phyloP scores from a whole-genome alignment of 1,140 invertebrate species.

The Drosophila dunni region DNA sequence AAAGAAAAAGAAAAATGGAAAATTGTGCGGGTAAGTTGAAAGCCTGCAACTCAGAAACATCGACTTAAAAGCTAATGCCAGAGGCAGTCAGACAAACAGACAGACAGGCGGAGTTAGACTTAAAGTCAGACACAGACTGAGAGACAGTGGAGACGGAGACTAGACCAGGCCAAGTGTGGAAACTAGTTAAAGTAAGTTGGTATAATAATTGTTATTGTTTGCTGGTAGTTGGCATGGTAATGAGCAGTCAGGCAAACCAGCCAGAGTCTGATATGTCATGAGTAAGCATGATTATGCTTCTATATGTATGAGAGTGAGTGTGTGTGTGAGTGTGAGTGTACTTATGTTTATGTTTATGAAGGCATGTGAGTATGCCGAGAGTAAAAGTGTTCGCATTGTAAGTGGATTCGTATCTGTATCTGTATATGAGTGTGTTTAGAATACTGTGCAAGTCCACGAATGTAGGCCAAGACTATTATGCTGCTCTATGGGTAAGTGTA shows the following conservation, averaged over 20 bases:
- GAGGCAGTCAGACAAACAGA: conserved; percentile 30
- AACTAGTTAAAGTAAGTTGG: conserved; percentile 74
- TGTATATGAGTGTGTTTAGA: conserved; percentile 48
- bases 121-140: conserved; percentile 7
- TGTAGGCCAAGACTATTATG: conserved; percentile 77
- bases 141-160: conserved; percentile 40
- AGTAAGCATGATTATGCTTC: conserved; percentile 81
- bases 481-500: conserved; percentile 47
- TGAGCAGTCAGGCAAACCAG: conserved; percentile 57
- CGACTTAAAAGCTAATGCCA: conserved; percentile 30
- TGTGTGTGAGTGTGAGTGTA: conserved; percentile 4
- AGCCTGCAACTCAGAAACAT: conserved; percentile 23
- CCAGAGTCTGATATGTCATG: conserved; percentile 76
- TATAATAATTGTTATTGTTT: conserved; percentile 81
- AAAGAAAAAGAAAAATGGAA: conserved; percentile 60
- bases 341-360: conserved; percentile 38
- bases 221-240: conserved; percentile 69
- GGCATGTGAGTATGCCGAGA: conserved; percentile 55
- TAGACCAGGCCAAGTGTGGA: conserved; percentile 81
- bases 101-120: neutral
- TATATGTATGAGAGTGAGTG: conserved; percentile 20
- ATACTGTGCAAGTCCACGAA: conserved; percentile 48
- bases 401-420: conserved; percentile 24
- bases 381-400: conserved; percentile 72
- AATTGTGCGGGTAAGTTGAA: conserved; percentile 74